Evolutionary conservation across 2,797 vertebrate genomes (phyloP), one percentile per base, ranked within the genome.

Genomic region (Vespertilio murinus): DNA sequence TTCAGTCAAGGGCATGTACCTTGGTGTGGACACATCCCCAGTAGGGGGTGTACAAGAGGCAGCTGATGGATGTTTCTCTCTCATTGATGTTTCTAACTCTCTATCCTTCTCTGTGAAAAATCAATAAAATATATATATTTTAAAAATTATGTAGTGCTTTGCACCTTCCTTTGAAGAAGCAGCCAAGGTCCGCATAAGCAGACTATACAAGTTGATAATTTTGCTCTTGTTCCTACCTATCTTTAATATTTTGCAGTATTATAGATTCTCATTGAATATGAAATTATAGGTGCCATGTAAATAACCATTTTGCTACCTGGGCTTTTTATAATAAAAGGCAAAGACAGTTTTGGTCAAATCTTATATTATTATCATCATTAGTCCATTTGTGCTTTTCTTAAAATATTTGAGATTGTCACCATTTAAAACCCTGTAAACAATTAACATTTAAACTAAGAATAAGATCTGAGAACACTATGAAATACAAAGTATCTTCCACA

Each of bases 351-450:
- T 12, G 67, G 35, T 95, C 45, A 78, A 86, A 8, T 78, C 64
- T 42, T 70, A 0, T 17, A 25, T 69, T 59, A 77, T 18, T 38
- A 81, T 49, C 38, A 69, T 56, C 38, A 69, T 56, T 47, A 84
- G 14, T 9, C 42, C 61, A 13, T 40, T 47, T 56, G 45, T 64
- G 45, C 75, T 87, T 91, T 59, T 22, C 42, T 49, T 85, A 59
- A 1, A 28, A 23, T 47, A 93, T 20, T 28, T 82, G 30, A 56
- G 35, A 91, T 56, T 40, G 22, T 59, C 52, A 83, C n/a, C 52
- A 56, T 92, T 75, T 70, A 38, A 95, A 73, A 20, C 30, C 33
- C 59, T 88, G 77, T 82, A 70, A 84, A 79, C 23, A 74, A 59
- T 35, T 45, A 69, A 74, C 45, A 86, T 75, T 70, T n/a, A 84